Percentiles rank a stretch among this genome's conserved stretches.
Conservation (phyloP, 2,888 invertebrate species). For the Troilus luridus region DNA sequence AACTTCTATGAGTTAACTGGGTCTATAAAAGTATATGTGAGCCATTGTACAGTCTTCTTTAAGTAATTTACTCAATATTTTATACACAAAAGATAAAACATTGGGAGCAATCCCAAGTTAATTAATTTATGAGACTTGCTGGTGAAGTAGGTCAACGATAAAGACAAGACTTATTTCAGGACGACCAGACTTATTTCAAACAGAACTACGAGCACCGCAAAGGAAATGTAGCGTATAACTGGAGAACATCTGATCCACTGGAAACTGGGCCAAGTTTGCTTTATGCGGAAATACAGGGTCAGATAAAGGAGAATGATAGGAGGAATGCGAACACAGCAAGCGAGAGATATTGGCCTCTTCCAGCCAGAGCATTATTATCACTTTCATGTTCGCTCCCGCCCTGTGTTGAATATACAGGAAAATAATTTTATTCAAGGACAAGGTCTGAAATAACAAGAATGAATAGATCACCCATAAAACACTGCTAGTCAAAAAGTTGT, state of each 20-base stretch:
- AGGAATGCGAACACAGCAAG: neutral
- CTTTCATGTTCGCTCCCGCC: neutral
- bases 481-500: too few relatives aligned
- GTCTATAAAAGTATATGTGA: too few relatives aligned
- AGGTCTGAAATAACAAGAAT: too few relatives aligned
- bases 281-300: neutral
- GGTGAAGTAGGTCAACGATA: neutral
- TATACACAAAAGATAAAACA: neutral
- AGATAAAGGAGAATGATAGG: neutral
- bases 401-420: too few relatives aligned
- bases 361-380: neutral
- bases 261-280: constrained; percentile 32
- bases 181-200: neutral
- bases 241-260: neutral
- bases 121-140: neutral
- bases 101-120: neutral
- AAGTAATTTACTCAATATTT: too few relatives aligned
- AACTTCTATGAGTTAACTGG: too few relatives aligned
- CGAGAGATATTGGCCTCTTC: neutral
- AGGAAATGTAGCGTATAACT: constrained; percentile 27
- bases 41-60: too few relatives aligned
- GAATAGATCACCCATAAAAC: too few relatives aligned
- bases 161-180: neutral
- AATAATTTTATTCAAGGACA: too few relatives aligned
- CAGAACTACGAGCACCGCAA: neutral